Percentiles rank a stretch among this genome's conserved stretches.
These are phyloP conservation scores for Epirrhoe tristata DNA, from an alignment of 2,888 invertebrate genomes.

Conservation along the genomic window DNA sequence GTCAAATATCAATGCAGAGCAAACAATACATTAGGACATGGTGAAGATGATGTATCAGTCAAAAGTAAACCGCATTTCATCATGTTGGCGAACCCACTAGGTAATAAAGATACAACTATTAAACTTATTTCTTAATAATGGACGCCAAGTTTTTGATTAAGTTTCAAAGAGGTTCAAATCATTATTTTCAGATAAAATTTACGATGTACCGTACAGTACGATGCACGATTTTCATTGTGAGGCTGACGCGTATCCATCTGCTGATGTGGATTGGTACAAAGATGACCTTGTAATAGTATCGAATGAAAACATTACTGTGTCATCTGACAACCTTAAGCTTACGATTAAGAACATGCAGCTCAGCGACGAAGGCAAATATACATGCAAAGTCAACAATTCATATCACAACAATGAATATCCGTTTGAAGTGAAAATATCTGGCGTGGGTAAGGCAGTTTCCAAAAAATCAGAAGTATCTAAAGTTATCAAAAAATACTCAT, in stretches of 20 bases:
- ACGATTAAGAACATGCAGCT: constrained; percentile 13
- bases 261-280: constrained; percentile 26
- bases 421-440: constrained; percentile 16
- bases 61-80: constrained; percentile 13
- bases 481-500: background rate
- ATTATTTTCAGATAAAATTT: constrained; percentile 6
- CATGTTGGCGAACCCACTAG: constrained; percentile 6
- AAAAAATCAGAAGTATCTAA: background rate
- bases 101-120: constrained; percentile 4
- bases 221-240: constrained; percentile 1
- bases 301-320: constrained; percentile 11
- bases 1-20: constrained; percentile 24
- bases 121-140: background rate
- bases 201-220: background rate
- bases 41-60: constrained; percentile 1
- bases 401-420: constrained; percentile 1
- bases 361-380: constrained; percentile 14
- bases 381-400: constrained; percentile 15
- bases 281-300: constrained; percentile 2
- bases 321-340: constrained; percentile 12
- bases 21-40: constrained; percentile 9
- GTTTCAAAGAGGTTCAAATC: background rate
- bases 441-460: constrained; percentile 10
- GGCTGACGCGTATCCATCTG: constrained; percentile 24
- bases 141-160: background rate